phyloP scores from a whole-genome alignment of 2,113 vertebrate genomes.

The Dromiciops gliroides region DNA sequence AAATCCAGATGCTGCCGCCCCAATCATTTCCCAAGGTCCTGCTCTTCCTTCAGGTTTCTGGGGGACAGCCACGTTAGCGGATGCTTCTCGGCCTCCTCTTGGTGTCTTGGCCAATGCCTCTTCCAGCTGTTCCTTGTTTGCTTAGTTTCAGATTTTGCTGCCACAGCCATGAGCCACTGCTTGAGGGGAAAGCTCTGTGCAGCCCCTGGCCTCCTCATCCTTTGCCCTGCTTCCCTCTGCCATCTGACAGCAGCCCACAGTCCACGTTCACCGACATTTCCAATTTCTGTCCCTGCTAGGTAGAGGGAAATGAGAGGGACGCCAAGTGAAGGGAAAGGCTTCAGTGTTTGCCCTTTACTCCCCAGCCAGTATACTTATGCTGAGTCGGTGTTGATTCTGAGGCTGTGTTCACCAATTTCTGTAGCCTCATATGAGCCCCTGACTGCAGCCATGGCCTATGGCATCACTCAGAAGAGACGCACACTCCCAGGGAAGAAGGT shows the following conservation, averaged over 20 bases:
- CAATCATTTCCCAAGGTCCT: neutral
- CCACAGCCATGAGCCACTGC: too few relatives aligned
- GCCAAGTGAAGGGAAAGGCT: neutral
- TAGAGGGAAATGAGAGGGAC: neutral
- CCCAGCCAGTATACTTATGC: neutral
- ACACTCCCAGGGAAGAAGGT: neutral
- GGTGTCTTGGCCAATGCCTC: constrained; percentile 32
- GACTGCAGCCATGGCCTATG: neutral
- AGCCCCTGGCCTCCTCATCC: too few relatives aligned
- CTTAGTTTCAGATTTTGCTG: neutral
- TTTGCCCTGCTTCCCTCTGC: too few relatives aligned
- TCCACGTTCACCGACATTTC: neutral
- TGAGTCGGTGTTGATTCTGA: neutral
- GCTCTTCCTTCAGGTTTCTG: neutral
- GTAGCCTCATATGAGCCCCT: neutral
- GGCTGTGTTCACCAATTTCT: neutral
- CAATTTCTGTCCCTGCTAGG: neutral
- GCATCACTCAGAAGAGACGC: too few relatives aligned
- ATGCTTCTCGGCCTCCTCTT: constrained; percentile 17
- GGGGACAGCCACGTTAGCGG: too few relatives aligned
- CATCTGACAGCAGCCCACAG: too few relatives aligned
- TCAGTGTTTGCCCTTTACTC: neutral
- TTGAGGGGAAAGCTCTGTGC: too few relatives aligned
- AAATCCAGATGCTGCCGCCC: neutral
- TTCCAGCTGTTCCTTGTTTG: constrained; percentile 47